Evolutionary conservation across 2,888 invertebrate genomes (phyloP), one percentile per base, ranked within the genome.

Genomic region (Drosophila macrothrix): DNA sequence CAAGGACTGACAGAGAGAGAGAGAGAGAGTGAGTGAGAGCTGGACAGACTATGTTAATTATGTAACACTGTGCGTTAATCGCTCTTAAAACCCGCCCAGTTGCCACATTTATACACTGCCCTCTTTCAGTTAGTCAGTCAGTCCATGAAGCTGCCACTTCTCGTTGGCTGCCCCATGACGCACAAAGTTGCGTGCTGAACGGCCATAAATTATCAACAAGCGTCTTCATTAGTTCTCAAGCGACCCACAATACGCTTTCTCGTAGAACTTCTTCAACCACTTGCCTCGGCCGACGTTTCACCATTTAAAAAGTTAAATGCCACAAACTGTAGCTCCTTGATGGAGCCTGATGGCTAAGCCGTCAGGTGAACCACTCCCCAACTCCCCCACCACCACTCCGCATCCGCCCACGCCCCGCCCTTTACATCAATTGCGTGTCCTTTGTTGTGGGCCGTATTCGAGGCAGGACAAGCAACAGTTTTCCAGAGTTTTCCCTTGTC

Each of bases 211-310:
- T 84, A 84, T 80, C 68, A 80, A 69, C 73, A 78, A 84, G 85
- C 81, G 85, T 85, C 84, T 84, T 84, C 84, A 84, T 84, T 84
- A 85, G 85, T 83, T 83, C 77, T 77, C 77, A 82, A 81, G 67
- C 76, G 75, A 65, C 64, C 64, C 43, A 66, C 66, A 59, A 69
- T 68, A 54, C 37, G 12, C 53, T 53, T 6, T 22, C 1, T 4
- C 33, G 68, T 63, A 53, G 35, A 43, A 63, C 52, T 56, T 66
- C 72, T 49, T 55, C 14, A 55, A 41, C 59, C 61, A 63, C 33
- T 60, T 73, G 37, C 28, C 39, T 19, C 50, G 19, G 33, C 22
- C 60, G 43, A 58, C 67, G 62, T 74, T 46, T 52, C 52, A 52
- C 52, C 80, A 67, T 82, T 83, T 69, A 71, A 84, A 78, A 82